phyloP scores from a whole-genome alignment of 1,140 invertebrate species.

The Leptopilina boulardi region DNA sequence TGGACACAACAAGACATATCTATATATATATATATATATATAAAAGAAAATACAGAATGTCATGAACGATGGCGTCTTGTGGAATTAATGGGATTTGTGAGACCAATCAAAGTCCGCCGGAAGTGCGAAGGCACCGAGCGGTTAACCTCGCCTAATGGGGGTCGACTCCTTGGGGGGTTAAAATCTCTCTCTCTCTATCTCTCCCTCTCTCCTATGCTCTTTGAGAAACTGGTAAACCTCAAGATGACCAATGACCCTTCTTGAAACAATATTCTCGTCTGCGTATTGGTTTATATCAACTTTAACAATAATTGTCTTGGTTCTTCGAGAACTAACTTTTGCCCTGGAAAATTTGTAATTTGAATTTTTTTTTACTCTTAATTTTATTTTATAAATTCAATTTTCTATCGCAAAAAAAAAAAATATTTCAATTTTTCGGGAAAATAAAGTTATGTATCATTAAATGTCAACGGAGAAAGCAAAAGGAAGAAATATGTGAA shows the following conservation, averaged over 20 bases:
- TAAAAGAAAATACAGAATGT: slow-evolving; percentile 23
- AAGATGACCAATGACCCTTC: slow-evolving; percentile 30
- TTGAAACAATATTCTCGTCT: slow-evolving; percentile 6
- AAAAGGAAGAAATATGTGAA: too few relatives aligned
- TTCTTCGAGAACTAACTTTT: too few relatives aligned
- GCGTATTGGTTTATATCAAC: neutral
- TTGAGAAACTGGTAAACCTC: slow-evolving; percentile 25
- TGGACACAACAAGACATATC: too few relatives aligned
- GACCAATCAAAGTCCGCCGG: slow-evolving; percentile 71
- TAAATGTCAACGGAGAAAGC: too few relatives aligned
- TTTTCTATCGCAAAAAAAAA: too few relatives aligned
- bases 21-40: too few relatives aligned
- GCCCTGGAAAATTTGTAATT: too few relatives aligned
- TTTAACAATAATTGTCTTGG: neutral
- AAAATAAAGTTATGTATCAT: too few relatives aligned
- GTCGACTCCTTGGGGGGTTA: slow-evolving; percentile 68
- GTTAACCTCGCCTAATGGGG: slow-evolving; percentile 74
- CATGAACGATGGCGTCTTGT: slow-evolving; percentile 46
- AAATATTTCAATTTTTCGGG: too few relatives aligned
- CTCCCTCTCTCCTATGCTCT: slow-evolving; percentile 1
- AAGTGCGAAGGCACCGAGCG: slow-evolving; percentile 68
- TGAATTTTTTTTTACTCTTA: too few relatives aligned
- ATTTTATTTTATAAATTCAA: too few relatives aligned
- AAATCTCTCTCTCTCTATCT: slow-evolving; percentile 34
- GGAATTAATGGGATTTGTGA: slow-evolving; percentile 70